A percentile compares a stretch with the other conserved stretches of the same genome.
These are phyloP conservation scores for Pagetopsis macropterus DNA, from an alignment of 2,797 vertebrate genomes.

Conservation along the genomic window DNA sequence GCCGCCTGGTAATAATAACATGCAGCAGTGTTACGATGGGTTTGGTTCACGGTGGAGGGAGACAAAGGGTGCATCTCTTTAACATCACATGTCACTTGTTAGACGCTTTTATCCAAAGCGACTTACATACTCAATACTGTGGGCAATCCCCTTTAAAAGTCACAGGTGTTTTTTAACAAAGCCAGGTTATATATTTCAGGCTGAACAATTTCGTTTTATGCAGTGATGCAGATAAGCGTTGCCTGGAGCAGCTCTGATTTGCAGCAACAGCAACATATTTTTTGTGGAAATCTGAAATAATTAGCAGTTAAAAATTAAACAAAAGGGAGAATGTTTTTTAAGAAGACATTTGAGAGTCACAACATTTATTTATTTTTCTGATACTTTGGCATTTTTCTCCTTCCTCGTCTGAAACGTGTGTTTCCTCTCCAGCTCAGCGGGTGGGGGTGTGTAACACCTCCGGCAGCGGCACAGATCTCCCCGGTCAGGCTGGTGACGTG, in stretches of 20 bases:
- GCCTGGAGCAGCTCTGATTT: background rate
- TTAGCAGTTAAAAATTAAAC: too few relatives aligned
- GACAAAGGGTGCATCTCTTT: conserved; percentile 3
- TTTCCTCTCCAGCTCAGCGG: conserved; percentile 62
- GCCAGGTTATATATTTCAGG: background rate
- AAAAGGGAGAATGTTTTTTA: background rate
- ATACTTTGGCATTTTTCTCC: background rate
- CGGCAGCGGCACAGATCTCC: conserved; percentile 83
- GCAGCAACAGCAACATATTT: background rate
- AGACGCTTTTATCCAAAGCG: too few relatives aligned
- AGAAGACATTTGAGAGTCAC: conserved; percentile 11
- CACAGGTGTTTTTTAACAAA: conserved; percentile 25
- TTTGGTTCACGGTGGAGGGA: conserved; percentile 65
- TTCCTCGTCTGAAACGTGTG: background rate
- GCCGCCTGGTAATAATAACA: conserved; percentile 61
- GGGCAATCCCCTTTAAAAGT: background rate
- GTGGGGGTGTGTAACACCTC: conserved; percentile 82
- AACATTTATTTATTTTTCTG: fast-evolving
- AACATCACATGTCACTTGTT: background rate
- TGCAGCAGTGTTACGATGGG: conserved; percentile 17
- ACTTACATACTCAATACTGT: too few relatives aligned
- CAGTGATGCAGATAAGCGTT: background rate
- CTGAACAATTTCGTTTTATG: background rate
- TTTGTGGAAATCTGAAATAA: too few relatives aligned
- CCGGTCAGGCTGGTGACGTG: conserved; percentile 69